Base-by-base conservation (phyloP, 2,888 invertebrate genomes). In the Drosophila paracracens region DNA sequence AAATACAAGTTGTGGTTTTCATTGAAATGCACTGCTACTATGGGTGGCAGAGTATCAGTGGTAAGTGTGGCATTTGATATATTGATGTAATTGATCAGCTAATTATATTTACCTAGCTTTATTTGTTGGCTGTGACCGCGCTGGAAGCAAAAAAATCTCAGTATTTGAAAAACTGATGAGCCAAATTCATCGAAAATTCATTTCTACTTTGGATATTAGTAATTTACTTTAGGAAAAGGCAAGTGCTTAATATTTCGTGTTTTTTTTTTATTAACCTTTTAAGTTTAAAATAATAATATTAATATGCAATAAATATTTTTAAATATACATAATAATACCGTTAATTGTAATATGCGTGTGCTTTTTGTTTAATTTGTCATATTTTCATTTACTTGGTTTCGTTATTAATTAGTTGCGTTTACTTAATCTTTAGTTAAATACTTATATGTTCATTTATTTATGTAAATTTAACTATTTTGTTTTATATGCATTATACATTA, bases 211-310 rank as follows among this genome's bases (percentile, higher is more conserved):
- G 3, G 6, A 13, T 21, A 21, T 43, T 3, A 3, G 21, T 13
- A 1, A 8, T 46, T 21, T 46, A 16, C 4, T 21, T 25, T 16
- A 33, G 16, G 1, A 70, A 58, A 46, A 48, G 18, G 0, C 59
- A n/a, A 29, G 21, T 13, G 8, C 0, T 10, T 40, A 11, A 27
- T 27, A 65, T 58, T 48, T 56, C 52, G 58, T 70, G 65, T 68
- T 82, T 70, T 79, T 90, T 73, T 76, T 88, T 91, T 90, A 91
- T 91, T 90, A 91, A 90, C 83, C 90, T 77, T 81, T 91, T 91
- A 91, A 88, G 88, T 84, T 84, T 89, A 85, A 84, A 84, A 84
- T 84, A 89, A 84, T 83, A 80, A 76, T 80, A 79, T 81, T 84
- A 84, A 90, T 90, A 89, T 90, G 87, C 89, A 90, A 90, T 89